phyloP scores from a whole-genome alignment of 64 coral and sea anemone genomes.

The Actinia equina region DNA sequence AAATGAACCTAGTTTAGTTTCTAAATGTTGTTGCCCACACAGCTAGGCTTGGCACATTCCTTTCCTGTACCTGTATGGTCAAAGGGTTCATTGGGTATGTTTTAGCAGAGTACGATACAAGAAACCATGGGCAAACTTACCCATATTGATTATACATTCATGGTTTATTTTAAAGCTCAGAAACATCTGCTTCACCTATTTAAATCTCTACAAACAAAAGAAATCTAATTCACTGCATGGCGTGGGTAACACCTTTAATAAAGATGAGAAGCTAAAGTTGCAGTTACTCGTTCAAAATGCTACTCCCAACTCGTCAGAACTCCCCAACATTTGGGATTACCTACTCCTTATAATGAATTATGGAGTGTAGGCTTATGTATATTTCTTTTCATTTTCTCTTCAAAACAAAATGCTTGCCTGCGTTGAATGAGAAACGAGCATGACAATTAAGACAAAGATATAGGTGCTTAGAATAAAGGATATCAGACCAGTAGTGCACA shows the following conservation, averaged over 20 bases:
- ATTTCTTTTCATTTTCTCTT: slow-evolving; percentile 26
- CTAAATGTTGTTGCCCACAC: slow-evolving; percentile 8
- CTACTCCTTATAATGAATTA: slow-evolving; percentile 14
- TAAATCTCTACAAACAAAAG: slow-evolving; percentile 99
- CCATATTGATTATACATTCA: slow-evolving; percentile 99
- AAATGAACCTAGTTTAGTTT: slow-evolving; percentile 26
- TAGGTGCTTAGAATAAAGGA: slow-evolving; percentile 78
- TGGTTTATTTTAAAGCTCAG: slow-evolving; percentile 99
- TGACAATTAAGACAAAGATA: slow-evolving; percentile 99
- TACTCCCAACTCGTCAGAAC: slow-evolving; percentile 21
- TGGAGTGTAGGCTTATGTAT: slow-evolving; percentile 42
- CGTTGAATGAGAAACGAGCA: slow-evolving; percentile 71
- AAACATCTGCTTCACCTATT: slow-evolving; percentile 99
- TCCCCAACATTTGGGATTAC: slow-evolving; percentile 26
- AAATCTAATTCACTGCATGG: slow-evolving; percentile 97
- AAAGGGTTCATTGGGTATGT: slow-evolving; percentile 23
- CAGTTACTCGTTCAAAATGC: slow-evolving; percentile 20
- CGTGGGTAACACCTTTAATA: slow-evolving; percentile 98
- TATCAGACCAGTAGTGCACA: slow-evolving; percentile 63
- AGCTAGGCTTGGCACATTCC: slow-evolving; percentile 28
- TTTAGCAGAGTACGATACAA: slow-evolving; percentile 27
- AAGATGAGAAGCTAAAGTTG: slow-evolving; percentile 43
- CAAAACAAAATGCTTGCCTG: slow-evolving; percentile 70
- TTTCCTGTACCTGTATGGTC: slow-evolving; percentile 14
- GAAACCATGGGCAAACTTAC: slow-evolving; percentile 48